A percentile compares a stretch with the other conserved stretches of the same genome.
These are phyloP conservation scores for Turritopsis rubra DNA, from an alignment of 30 jellyfish, hydroid and myxozoan species.

Conservation along the genomic window DNA sequence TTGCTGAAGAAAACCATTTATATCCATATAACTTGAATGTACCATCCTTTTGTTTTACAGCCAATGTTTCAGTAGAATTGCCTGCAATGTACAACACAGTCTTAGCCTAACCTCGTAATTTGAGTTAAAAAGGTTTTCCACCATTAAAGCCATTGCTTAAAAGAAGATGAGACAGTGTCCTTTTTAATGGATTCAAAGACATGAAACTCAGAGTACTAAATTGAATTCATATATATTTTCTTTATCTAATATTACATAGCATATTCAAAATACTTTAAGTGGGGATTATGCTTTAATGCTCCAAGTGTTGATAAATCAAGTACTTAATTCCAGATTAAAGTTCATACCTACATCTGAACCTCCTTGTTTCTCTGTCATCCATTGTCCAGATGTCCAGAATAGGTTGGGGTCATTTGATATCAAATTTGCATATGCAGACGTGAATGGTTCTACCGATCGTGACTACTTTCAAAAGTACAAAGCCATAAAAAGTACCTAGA, in stretches of 20 bases:
- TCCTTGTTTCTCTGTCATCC: slow-evolving; percentile 95
- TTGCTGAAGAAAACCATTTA: slow-evolving; percentile 90
- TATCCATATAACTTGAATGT: slow-evolving; percentile 48
- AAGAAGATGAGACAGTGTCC: no score
- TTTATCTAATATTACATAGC: no score
- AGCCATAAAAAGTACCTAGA: not conserved
- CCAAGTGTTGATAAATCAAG: no score
- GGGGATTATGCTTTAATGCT: no score
- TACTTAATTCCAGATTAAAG: not conserved
- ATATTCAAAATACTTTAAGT: no score
- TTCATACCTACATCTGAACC: slow-evolving; percentile 75
- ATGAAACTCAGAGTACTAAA: no score
- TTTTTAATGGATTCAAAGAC: no score
- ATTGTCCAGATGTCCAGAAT: slow-evolving; percentile 95
- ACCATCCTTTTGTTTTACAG: slow-evolving; percentile 33
- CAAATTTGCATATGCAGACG: slow-evolving; percentile 39
- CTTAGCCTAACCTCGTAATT: no score
- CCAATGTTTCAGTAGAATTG: slow-evolving; percentile 61
- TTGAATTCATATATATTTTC: no score
- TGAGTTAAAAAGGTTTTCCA: no score
- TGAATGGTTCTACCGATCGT: slow-evolving; percentile 21
- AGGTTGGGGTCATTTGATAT: slow-evolving; percentile 50
- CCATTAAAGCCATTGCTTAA: no score
- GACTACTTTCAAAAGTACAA: not conserved
- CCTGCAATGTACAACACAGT: slow-evolving; percentile 14